phyloP scores from a whole-genome alignment of 2,797 vertebrate genomes.

The Falco biarmicus region DNA sequence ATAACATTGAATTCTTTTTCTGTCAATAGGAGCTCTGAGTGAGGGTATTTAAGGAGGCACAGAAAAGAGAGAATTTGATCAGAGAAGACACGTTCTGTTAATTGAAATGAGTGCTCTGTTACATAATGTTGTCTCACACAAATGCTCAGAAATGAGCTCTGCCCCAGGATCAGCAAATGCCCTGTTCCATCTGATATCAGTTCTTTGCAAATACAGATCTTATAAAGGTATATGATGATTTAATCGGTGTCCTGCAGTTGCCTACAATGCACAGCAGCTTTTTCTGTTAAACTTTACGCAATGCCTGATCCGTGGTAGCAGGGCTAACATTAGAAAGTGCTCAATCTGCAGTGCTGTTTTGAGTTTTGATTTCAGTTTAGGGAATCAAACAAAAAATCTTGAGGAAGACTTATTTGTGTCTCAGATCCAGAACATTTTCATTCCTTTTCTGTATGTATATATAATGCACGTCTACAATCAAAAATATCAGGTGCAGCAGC shows the following conservation, averaged over 20 bases:
- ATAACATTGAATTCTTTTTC: neutral
- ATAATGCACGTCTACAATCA: neutral
- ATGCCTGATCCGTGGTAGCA: neutral
- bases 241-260: neutral
- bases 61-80: neutral
- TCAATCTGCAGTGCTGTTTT: constrained; percentile 1
- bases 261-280: neutral
- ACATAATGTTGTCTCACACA: neutral
- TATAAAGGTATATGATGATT: constrained; percentile 4
- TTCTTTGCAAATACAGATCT: neutral
- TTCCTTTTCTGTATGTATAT: neutral
- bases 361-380: constrained; percentile 39
- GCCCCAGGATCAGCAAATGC: neutral
- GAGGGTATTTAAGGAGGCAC: neutral
- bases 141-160: neutral
- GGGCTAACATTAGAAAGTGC: neutral
- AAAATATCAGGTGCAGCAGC: constrained; percentile 44
- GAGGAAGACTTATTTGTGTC: neutral
- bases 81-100: neutral
- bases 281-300: constrained; percentile 33
- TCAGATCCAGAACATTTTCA: constrained; percentile 17
- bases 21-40: neutral
- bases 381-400: constrained; percentile 25
- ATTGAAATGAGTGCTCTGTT: neutral
- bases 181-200: neutral